These are phyloP conservation scores for Protonemura montana DNA, from an alignment of 2,888 invertebrate species.

Conservation along the genomic window DNA sequence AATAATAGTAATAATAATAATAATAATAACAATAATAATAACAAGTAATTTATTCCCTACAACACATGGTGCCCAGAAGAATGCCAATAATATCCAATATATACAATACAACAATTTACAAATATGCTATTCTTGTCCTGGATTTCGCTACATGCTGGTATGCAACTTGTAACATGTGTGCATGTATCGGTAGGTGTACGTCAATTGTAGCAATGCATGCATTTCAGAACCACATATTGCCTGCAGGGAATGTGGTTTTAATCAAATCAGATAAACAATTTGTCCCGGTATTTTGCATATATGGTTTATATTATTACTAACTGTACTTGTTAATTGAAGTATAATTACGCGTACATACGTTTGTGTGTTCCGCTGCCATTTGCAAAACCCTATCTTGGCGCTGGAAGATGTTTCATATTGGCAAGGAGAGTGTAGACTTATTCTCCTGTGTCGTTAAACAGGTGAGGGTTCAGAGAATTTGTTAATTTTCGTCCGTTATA, in stretches of 20 bases:
- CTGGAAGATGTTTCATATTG: background rate
- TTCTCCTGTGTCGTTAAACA: background rate
- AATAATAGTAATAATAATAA: too few relatives aligned
- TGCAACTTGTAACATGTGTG: background rate
- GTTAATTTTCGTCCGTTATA: background rate
- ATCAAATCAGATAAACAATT: constrained; percentile 7
- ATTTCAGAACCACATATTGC: background rate
- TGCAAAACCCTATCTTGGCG: background rate
- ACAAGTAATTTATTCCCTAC: too few relatives aligned
- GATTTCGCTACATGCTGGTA: too few relatives aligned
- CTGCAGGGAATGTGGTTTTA: background rate
- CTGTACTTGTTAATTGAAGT: background rate
- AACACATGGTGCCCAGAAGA: too few relatives aligned
- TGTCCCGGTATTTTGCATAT: background rate
- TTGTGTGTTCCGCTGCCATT: background rate
- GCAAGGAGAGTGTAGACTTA: background rate
- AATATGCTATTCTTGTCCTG: too few relatives aligned
- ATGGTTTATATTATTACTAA: background rate
- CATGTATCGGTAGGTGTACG: background rate
- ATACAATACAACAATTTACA: too few relatives aligned
- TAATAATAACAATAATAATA: too few relatives aligned
- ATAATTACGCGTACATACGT: background rate
- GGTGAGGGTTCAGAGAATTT: background rate
- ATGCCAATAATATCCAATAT: too few relatives aligned
- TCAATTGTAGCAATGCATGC: background rate